Base-by-base conservation (phyloP, 1,140 invertebrate genomes). In the Drosophila nasuta region DNA sequence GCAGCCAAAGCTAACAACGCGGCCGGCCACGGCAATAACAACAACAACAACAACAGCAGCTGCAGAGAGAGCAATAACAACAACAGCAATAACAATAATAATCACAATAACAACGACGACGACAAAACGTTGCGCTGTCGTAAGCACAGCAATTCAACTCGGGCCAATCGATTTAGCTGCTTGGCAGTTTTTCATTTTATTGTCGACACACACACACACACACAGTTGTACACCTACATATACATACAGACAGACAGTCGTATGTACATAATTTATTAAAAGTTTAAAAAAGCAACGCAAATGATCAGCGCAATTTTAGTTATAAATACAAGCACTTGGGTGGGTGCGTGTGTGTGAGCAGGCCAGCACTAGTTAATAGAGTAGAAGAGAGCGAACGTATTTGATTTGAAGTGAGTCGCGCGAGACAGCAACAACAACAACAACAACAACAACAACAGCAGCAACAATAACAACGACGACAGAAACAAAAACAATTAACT, bases 401-500 rank as follows among this genome's bases (percentile, higher is more conserved):
- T 66, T 72, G 67, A 87, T 80, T 83, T 83, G 58, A 75, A 83
- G 77, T 74, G 54, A 79, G 66, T 67, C 72, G 79, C 76, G 46
- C n/a, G 46, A 48, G 46, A 48, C 46, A 48, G 15, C 79, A 17
- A n/a, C 20, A 28, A 51, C 45, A 30, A 51, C 49, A 28, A 51
- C 45, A 30, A 51, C 49, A 28, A 51, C 49, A 28, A 51, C 41
- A 13, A 48, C 41, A 80, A 78, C 73, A 88, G 80, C 80, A 80
- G 74, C 80, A 87, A 87, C 15, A 48, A 10, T 77, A 17, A 30
- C 20, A 28, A 51, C 15, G 11, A 51, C 49, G 15, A 51, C 41
- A 20, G 56, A 20, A 82, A 83, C 73, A 87, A 83, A 83, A 80
- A 79, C 85, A 87, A 87, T 87, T 87, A 87, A 77, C 77, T 77